These are phyloP conservation scores for Lontra canadensis DNA, from an alignment of 2,113 vertebrate species.

Conservation along the genomic window DNA sequence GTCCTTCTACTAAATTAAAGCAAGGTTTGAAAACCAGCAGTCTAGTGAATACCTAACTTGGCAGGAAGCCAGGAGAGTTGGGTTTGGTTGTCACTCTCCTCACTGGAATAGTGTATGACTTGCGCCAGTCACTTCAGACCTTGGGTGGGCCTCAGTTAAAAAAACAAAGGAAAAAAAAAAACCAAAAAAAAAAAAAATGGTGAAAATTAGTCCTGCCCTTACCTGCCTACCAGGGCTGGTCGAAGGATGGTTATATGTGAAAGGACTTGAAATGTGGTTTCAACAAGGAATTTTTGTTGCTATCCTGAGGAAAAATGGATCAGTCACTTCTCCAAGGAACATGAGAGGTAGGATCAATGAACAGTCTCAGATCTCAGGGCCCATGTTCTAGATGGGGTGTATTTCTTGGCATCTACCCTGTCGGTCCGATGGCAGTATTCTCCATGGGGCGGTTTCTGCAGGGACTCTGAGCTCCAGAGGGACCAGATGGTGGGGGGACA, in stretches of 20 bases:
- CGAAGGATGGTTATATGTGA: conserved; percentile 39
- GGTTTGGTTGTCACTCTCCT: neutral
- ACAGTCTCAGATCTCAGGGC: neutral
- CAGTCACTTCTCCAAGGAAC: conserved; percentile 46
- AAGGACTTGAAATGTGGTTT: conserved; percentile 69
- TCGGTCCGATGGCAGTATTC: neutral
- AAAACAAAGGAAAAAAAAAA: neutral
- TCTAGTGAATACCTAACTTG: neutral
- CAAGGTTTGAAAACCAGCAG: neutral
- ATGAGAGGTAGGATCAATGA: neutral
- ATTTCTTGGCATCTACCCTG: neutral
- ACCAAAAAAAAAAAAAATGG: neutral
- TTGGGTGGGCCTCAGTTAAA: neutral
- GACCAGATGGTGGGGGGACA: neutral
- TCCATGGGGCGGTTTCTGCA: neutral
- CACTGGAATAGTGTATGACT: neutral
- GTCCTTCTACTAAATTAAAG: conserved; percentile 8
- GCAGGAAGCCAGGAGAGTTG: neutral
- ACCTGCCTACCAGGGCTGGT: conserved; percentile 60
- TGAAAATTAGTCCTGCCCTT: conserved; percentile 49
- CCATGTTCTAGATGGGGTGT: neutral
- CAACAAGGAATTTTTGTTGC: conserved; percentile 59
- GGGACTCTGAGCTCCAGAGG: neutral
- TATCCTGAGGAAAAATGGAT: conserved; percentile 55
- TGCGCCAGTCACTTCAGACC: neutral